A percentile compares a stretch with the other conserved stretches of the same genome.
phyloP scores from a whole-genome alignment of 2,797 vertebrate genomes.

The Schizopygopsis malacanthus region DNA sequence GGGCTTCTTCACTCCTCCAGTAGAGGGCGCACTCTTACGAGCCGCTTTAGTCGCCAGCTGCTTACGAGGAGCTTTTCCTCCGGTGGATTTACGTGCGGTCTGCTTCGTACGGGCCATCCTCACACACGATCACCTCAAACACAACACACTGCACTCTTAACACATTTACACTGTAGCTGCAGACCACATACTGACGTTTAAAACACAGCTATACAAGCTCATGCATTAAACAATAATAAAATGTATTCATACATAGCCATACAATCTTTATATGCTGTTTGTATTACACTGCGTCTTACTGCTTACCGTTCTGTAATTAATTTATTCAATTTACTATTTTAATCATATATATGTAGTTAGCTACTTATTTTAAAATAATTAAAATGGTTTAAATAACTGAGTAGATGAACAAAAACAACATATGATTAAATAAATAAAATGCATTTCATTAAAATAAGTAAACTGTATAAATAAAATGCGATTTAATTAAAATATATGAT shows the following conservation, averaged over 20 bases:
- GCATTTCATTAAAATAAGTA: no score
- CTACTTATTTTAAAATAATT: no score
- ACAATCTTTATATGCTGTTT: no score
- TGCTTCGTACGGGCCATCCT: conserved; percentile 88
- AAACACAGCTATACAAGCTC: background rate
- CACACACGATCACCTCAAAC: conserved; percentile 66
- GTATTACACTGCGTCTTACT: no score
- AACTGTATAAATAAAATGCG: no score
- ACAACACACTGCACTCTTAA: background rate
- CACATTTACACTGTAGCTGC: background rate
- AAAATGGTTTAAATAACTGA: no score
- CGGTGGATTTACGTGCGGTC: conserved; percentile 86
- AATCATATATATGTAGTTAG: no score
- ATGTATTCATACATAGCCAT: no score
- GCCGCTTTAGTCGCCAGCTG: conserved; percentile 89
- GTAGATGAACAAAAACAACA: no score
- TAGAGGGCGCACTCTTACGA: conserved; percentile 88
- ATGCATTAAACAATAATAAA: background rate
- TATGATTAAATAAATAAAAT: no score
- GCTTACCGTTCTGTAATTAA: background rate
- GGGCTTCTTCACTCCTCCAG: conserved; percentile 90
- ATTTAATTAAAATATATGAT: no score
- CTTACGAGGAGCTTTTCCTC: conserved; percentile 88
- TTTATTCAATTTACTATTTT: no score
- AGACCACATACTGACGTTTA: background rate